Base-by-base conservation (phyloP, 2,797 vertebrate species). In the Enteromius paludinosus region DNA sequence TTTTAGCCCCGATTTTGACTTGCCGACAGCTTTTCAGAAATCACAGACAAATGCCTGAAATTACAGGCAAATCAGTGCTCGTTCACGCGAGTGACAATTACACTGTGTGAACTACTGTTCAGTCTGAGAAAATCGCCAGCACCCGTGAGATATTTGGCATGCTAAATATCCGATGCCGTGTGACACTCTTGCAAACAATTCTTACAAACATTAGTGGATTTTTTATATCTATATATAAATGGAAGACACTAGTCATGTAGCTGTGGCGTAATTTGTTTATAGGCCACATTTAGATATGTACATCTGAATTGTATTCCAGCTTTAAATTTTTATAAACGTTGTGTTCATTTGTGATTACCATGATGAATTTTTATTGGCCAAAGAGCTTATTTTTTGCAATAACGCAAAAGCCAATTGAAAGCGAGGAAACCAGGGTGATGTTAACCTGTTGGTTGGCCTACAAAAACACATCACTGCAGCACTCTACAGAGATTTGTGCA, bases 401-500 rank as follows among this genome's bases (percentile, higher is more conserved):
- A 25, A 25, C 2, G 10, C 56, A 59, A 59, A 59, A 25, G 23
- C 23, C 56, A 14, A 6, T 14, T 23, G 23, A 14, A 25, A 14
- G 14, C 56, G 6, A 28, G 11, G 25, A 3, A 61, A 61, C 25
- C 59, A 28, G 56, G 23, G 2, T 61, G 5, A 61, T 7, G 14
- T 28, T 30, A 30, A 62, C 59, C 59, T 61, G 5, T 1, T 0
- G 25, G 25, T 0, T 28, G 23, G 23, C 12, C 12, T 28, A 61
- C 25, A 61, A 61, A 61, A 28, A 6, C 15, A 28, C 12, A 28
- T 61, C 59, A 15, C 56, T 28, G 25, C 59, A 30, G 12, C 14
- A 28, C 25, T 61, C 25, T 3, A 61, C 59, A 28, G 23, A 59
- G 86, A 82, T 89, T 87, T 89, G 92, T 87, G 87, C 65, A 90